Evolutionary conservation across 2,888 invertebrate genomes (phyloP), one percentile per base, ranked within the genome.

Genomic region (Drosophila acutilabella): DNA sequence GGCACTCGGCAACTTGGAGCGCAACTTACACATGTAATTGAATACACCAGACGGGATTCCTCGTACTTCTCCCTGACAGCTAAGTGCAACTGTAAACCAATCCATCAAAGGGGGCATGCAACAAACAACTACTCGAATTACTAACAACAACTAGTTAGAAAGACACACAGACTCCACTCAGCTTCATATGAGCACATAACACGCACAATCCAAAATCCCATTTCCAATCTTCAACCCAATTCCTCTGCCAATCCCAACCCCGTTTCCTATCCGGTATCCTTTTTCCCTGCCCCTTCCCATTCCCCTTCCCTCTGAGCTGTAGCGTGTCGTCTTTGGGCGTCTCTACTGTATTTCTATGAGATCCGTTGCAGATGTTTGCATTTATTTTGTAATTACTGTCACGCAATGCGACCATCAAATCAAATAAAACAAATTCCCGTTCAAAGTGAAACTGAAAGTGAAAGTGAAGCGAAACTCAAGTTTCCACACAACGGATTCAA

Each of bases 321-420:
- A 13, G 36, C 36, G 36, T 36, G 36, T 36, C 36, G 36, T 36
- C 36, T 36, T 36, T 36, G 36, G 36, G 36, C 13, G 36, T 36
- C 36, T 36, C 36, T 13, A 36, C 47, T 16, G 10, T 26, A 47
- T 14, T 58, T 47, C 36, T 69, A 56, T 89, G 90, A 81, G 90
- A 91, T 91, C 87, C 77, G 77, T 64, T 78, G 79, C 90, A 90
- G 90, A 91, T 90, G 90, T 90, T 91, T 91, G 89, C 90, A 91
- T 91, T 91, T 90, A 90, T 84, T 89, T 79, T 84, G 89, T 91
- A 91, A 91, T 90, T 91, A 90, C 85, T 91, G 91, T 90, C 90
- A 91, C 90, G 91, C 91, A 90, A 91, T 91, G 90, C 87, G 90
- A 85, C 87, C 88, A 87, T 91, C 89, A 90, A 83, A 85, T 79